Evolutionary conservation across 2,888 invertebrate genomes (phyloP), one percentile per base, ranked within the genome.

Genomic region (Aphidoletes aphidimyza): DNA sequence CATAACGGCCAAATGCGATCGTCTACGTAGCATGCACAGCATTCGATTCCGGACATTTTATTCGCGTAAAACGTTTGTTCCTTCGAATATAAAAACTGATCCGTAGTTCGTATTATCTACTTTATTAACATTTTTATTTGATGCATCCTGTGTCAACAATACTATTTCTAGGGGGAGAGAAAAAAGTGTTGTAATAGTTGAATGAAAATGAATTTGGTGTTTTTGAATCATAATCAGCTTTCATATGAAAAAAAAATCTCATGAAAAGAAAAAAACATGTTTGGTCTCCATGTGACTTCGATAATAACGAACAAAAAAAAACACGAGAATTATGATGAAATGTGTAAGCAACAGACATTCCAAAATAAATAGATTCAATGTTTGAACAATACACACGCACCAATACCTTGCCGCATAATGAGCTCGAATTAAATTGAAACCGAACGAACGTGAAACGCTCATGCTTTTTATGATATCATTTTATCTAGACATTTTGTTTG

Each of bases 391-490:
- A 69, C 34, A 69, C 69, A 69, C 14, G 14, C 30, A 34, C 17
- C 30, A 69, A 34, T n/a, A 14, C 9, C 30, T 30, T 30, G 14
- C 26, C 5, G 22, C 22, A 22, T 69, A 30, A 69, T 69, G 69
- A 30, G 69, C 69, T n/a, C n/a, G n/a, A n/a, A n/a, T n/a, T 69
- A 69, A 69, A 69, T 69, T 69, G 14, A 69, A 69, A 54, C 54
- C n/a, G 54, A 54, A 22, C 54, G 54, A 26, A 11, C 54, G 22
- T 22, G 6, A 3, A 54, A 22, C 54, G 54, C 47, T 69, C 69
- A 69, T 30, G 30, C 30, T 69, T 30, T 69, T 69, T 69, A 54
- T 69, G 30, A 69, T 69, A 30, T 69, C n/a, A 17, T 69, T n/a
- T n/a, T 69, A 69, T 69, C 69, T 5, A 30, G 69, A 69, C 69